A percentile compares a stretch with the other conserved stretches of the same genome.
Conservation (phyloP, 1,140 invertebrate species). For the Bombus confusus region DNA sequence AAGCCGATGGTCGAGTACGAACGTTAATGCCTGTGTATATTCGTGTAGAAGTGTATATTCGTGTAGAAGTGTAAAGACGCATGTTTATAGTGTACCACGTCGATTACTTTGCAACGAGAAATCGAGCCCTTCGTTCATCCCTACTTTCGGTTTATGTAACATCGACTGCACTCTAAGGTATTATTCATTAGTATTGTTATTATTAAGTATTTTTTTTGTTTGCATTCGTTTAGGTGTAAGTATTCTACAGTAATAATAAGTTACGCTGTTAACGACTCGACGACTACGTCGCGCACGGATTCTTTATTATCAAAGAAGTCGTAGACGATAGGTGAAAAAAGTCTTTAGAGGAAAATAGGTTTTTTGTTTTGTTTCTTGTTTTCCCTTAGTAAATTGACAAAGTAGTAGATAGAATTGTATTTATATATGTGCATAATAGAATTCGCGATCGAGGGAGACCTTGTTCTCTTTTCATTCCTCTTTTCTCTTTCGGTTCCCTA, state of each 20-base stretch:
- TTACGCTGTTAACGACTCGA: constrained; percentile 57
- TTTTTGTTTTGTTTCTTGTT: constrained; percentile 41
- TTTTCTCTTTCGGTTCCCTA: background rate
- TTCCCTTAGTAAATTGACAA: constrained; percentile 76
- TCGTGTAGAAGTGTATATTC: background rate
- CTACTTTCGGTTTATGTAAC: constrained; percentile 60
- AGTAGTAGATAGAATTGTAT: constrained; percentile 73
- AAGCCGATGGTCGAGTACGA: constrained; percentile 28
- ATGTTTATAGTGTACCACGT: background rate
- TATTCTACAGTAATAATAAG: constrained; percentile 55
- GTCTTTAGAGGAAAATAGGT: constrained; percentile 79
- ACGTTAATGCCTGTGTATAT: constrained; percentile 19
- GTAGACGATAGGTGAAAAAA: constrained; percentile 76
- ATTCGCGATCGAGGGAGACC: constrained; percentile 23
- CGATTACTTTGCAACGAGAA: constrained; percentile 1
- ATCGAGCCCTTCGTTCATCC: background rate
- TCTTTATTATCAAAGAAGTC: constrained; percentile 60
- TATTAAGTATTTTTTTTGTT: constrained; percentile 31
- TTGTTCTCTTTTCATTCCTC: background rate
- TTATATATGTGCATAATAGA: constrained; percentile 45
- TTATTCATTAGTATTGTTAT: constrained; percentile 26
- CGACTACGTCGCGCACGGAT: constrained; percentile 57
- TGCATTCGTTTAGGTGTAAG: constrained; percentile 46
- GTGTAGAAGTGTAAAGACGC: background rate
- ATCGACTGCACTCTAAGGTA: constrained; percentile 63